phyloP scores from a whole-genome alignment of 2,113 vertebrate genomes.

The Sorex fumeus region DNA sequence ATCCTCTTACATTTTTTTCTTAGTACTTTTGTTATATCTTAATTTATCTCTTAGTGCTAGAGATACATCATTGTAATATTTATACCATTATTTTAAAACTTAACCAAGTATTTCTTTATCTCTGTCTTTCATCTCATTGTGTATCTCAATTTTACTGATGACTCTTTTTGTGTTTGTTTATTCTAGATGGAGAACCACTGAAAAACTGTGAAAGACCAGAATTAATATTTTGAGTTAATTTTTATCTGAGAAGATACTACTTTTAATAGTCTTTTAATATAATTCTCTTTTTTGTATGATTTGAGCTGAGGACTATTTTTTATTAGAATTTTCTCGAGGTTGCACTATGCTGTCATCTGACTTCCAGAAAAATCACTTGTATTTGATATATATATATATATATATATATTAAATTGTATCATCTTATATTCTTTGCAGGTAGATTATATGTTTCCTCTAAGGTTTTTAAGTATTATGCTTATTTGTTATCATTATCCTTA shows the following conservation, averaged over 20 bases:
- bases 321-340: not conserved
- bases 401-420: too few relatives aligned
- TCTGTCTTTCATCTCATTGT: not conserved
- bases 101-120: not conserved
- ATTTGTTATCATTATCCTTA: not conserved
- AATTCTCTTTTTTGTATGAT: not conserved
- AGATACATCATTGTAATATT: not conserved
- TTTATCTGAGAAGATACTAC: slow-evolving; percentile 4
- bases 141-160: not conserved
- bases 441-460: not conserved
- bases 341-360: not conserved
- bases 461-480: not conserved
- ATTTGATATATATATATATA: too few relatives aligned
- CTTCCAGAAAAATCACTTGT: not conserved
- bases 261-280: not conserved
- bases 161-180: not conserved
- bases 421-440: not conserved
- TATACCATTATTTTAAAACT: not conserved
- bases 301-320: not conserved
- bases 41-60: not conserved
- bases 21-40: slow-evolving; percentile 9
- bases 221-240: not conserved
- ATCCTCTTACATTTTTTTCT: not conserved
- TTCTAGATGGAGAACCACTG: not conserved
- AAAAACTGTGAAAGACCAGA: not conserved